phyloP scores from a whole-genome alignment of 2,888 invertebrate genomes.

The Hypsopygia costalis region DNA sequence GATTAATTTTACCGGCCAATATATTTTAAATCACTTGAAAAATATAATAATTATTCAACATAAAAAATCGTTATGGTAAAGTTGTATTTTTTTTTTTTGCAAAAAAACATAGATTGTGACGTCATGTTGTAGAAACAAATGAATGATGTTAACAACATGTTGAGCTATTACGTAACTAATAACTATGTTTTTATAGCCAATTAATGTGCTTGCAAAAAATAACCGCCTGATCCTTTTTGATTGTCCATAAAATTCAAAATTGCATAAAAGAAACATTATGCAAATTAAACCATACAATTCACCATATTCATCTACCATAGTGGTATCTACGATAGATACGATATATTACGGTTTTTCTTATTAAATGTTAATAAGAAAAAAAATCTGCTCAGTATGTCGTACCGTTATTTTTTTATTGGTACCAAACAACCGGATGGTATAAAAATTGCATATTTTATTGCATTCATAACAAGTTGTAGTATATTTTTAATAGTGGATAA shows the following conservation, averaged over 20 bases:
- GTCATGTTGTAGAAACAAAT: constrained; percentile 13
- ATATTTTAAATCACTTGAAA: too few species aligned
- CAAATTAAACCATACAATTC: constrained; percentile 48
- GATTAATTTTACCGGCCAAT: too few species aligned
- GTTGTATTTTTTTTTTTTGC: too few species aligned
- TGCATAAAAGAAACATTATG: constrained; percentile 53
- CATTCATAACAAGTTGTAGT: constrained; percentile 5
- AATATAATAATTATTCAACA: too few species aligned
- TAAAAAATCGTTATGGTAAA: too few species aligned
- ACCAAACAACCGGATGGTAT: constrained; percentile 8
- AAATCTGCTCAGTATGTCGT: constrained; percentile 20
- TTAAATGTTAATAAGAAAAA: constrained; percentile 29
- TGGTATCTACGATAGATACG: constrained; percentile 22
- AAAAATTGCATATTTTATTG: constrained; percentile 14
- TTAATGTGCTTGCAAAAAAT: constrained; percentile 28
- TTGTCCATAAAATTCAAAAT: constrained; percentile 59
- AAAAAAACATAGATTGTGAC: too few species aligned
- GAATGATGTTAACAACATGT: too few species aligned
- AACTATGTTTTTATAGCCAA: constrained; percentile 21
- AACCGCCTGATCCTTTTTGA: constrained; percentile 34
- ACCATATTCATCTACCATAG: constrained; percentile 31
- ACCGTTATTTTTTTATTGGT: constrained; percentile 39
- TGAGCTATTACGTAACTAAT: too few species aligned
- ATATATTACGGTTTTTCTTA: constrained; percentile 26
- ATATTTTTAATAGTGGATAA: constrained; percentile 3